phyloP scores from a whole-genome alignment of 2,797 vertebrate genomes.

The Tauraco hartlaubi region DNA sequence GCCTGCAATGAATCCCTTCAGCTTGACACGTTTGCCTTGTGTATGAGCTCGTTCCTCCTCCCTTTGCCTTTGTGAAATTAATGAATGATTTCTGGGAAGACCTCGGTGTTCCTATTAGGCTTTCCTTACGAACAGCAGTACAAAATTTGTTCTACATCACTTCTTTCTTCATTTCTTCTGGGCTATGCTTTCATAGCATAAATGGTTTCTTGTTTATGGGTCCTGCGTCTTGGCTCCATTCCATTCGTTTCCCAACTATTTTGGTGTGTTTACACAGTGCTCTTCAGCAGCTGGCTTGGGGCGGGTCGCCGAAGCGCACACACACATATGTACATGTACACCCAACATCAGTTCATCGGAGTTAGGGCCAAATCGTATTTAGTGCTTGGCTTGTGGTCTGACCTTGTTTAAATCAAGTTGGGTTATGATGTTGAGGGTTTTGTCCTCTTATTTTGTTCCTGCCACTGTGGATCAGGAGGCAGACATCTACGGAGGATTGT shows the following conservation, averaged over 20 bases:
- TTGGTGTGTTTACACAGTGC: constrained; percentile 18
- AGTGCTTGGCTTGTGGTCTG: neutral
- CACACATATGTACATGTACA: constrained; percentile 6
- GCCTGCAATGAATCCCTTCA: neutral
- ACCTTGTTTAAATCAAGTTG: neutral
- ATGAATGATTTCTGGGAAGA: neutral
- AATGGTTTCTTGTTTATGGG: constrained; percentile 30
- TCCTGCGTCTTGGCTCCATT: constrained; percentile 74
- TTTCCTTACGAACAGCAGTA: neutral
- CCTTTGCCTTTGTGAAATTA: neutral
- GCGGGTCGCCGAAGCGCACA: constrained; percentile 70
- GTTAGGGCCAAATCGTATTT: constrained; percentile 35
- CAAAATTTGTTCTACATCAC: neutral
- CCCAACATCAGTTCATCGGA: constrained; percentile 57
- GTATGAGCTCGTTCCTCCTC: neutral
- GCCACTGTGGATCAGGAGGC: accelerated
- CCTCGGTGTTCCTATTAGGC: neutral
- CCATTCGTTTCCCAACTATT: constrained; percentile 59
- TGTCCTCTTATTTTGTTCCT: neutral
- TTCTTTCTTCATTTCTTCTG: neutral
- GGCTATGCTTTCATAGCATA: neutral
- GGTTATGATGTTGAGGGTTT: neutral
- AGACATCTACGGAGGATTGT: accelerated
- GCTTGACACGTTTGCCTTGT: neutral
- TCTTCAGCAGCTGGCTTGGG: constrained; percentile 82